Evolutionary conservation across 2,113 vertebrate genomes (phyloP).

Genomic region (Alces alces): DNA sequence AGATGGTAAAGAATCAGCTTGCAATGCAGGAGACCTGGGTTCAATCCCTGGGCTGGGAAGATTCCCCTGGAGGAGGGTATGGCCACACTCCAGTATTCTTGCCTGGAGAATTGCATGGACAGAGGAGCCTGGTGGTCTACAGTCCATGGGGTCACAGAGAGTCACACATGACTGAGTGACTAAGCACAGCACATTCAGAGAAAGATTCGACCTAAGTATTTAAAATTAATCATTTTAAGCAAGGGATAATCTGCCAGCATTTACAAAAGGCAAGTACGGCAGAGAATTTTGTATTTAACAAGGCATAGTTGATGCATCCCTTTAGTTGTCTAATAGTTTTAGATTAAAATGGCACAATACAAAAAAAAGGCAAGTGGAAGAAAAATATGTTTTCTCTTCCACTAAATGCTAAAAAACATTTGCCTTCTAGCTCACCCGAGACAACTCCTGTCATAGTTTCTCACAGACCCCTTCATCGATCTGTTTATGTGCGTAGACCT

Average conservation of each 20-base stretch:
- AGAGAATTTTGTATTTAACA: background rate
- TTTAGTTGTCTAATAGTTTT: background rate
- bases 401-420: background rate
- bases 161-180: background rate
- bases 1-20: background rate
- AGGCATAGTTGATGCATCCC: background rate
- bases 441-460: fast-evolving
- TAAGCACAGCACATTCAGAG: background rate
- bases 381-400: background rate
- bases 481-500: background rate
- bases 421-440: background rate
- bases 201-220: background rate
- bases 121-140: background rate
- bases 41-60: background rate
- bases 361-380: background rate
- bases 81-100: background rate
- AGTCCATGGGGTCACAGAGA: background rate
- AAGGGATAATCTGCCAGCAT: background rate
- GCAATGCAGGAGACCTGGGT: background rate
- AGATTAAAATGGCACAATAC: background rate
- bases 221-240: background rate
- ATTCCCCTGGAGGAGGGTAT: background rate
- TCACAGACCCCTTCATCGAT: fast-evolving
- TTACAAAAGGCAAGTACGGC: background rate
- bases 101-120: background rate